Base-by-base conservation (phyloP, 1,140 invertebrate species). In the Polypedilum pembai region DNA sequence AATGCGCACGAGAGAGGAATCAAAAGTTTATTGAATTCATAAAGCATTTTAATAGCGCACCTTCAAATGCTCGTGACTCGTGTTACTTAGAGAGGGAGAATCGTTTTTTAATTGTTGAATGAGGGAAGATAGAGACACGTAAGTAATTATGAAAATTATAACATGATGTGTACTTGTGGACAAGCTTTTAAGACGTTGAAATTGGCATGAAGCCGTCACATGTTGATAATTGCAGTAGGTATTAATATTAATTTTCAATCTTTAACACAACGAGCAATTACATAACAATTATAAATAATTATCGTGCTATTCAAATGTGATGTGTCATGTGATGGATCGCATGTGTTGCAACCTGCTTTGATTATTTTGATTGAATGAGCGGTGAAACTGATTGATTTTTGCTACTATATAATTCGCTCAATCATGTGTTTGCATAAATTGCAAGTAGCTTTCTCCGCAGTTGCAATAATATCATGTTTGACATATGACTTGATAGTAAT, bases 331-430 rank as follows among this genome's bases (percentile, higher is more conserved):
- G 45, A n/a, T 56, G 45, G n/a, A 56, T 56, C n/a, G 45, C 45
- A 56, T 56, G 45, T 56, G 45, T 56, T 56, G 3, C 5, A 33
- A 33, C 45, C 45, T 56, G 45, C n/a, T 15, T 56, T 56, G 45
- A 56, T n/a, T n/a, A n/a, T n/a, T n/a, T 56, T 3, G n/a, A 12
- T 56, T 56, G n/a, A 56, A n/a, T n/a, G 45, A 56, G 12, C 45
- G 45, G 45, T 56, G 45, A 56, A 69, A 69, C 65, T 69, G 65
- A 69, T 69, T 69, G 65, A 69, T 69, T 69, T 69, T 18, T 18
- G 65, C 65, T 69, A 69, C 65, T 18, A 20, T 69, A 18, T 69
- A 69, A 69, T 69, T 69, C 65, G 20, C 65, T 69, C 17, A 69
- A 69, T 69, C 65, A 69, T 21, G 17, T 69, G 5, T 33, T 69